These are phyloP conservation scores for Furcula furcula DNA, from an alignment of 2,888 invertebrate genomes.

Conservation along the genomic window DNA sequence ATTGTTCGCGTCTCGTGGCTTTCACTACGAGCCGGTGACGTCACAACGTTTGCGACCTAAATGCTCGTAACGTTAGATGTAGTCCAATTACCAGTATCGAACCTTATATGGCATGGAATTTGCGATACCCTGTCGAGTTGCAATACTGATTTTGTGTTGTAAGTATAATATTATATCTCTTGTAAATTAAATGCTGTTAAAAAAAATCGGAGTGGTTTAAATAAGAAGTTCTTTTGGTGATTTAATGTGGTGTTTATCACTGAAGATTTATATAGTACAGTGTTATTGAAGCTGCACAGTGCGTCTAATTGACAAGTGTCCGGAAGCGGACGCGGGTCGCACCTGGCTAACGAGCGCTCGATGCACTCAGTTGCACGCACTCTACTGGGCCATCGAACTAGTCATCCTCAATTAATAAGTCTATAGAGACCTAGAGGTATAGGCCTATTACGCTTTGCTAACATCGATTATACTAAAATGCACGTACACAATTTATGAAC, in stretches of 20 bases:
- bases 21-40: conserved; percentile 66
- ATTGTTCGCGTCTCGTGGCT: conserved; percentile 71
- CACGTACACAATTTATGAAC: too few relatives aligned
- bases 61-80: conserved; percentile 63
- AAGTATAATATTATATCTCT: conserved; percentile 8
- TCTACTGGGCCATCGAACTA: conserved; percentile 18
- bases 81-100: conserved; percentile 64
- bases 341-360: conserved; percentile 47
- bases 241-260: conserved; percentile 38
- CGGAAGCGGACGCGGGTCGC: conserved; percentile 48
- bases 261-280: conserved; percentile 60
- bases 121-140: not conserved
- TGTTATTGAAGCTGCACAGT: conserved; percentile 51
- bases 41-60: conserved; percentile 63
- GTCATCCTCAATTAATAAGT: conserved; percentile 21
- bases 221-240: conserved; percentile 30
- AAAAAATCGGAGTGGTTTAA: too few relatives aligned
- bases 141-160: conserved; percentile 5
- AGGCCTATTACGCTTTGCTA: too few relatives aligned
- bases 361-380: conserved; percentile 26
- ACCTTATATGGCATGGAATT: conserved; percentile 41
- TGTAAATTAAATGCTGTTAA: too few relatives aligned
- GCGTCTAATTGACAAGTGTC: conserved; percentile 70
- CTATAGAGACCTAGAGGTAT: too few relatives aligned
- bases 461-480: too few relatives aligned